These are phyloP conservation scores for Patiria miniata DNA, from an alignment of 35 echinoderm and acorn worm genomes.

Conservation along the genomic window DNA sequence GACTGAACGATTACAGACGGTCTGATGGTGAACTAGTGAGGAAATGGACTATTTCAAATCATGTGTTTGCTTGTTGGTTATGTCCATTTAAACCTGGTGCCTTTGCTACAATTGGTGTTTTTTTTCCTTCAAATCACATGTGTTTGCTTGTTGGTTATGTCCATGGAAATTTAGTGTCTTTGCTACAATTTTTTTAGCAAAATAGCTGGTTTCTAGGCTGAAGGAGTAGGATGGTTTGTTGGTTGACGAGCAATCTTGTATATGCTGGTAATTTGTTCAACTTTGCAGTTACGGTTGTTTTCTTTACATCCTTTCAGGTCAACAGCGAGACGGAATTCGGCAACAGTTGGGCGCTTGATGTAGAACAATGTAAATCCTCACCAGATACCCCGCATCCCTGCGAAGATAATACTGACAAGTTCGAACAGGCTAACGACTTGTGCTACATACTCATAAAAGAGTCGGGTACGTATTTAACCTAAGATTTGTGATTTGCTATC, in stretches of 20 bases:
- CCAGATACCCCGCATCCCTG: constrained; percentile 36
- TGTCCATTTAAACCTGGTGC: no score
- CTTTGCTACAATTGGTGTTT: no score
- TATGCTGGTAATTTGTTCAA: neutral
- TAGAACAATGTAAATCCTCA: constrained; percentile 22
- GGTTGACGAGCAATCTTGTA: no score
- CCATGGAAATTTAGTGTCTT: no score
- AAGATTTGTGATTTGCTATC: no score
- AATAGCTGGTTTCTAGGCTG: no score
- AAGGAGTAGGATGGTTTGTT: no score
- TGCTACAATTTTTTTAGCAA: no score
- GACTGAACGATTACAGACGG: constrained; percentile 56
- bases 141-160: no score
- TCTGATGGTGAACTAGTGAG: constrained; percentile 66
- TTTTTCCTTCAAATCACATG: no score
- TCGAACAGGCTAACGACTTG: constrained; percentile 37
- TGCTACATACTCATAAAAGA: constrained; percentile 42
- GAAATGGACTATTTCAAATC: no score
- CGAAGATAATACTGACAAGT: constrained; percentile 23
- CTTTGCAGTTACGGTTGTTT: constrained; percentile 9
- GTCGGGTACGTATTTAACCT: constrained; percentile 34
- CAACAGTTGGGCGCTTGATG: constrained; percentile 54
- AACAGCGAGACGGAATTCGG: constrained; percentile 34
- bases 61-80: no score
- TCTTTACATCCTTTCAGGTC: constrained; percentile 13